Evolutionary conservation across 2,888 invertebrate genomes (phyloP).

Genomic region (Drosophila mimetica): DNA sequence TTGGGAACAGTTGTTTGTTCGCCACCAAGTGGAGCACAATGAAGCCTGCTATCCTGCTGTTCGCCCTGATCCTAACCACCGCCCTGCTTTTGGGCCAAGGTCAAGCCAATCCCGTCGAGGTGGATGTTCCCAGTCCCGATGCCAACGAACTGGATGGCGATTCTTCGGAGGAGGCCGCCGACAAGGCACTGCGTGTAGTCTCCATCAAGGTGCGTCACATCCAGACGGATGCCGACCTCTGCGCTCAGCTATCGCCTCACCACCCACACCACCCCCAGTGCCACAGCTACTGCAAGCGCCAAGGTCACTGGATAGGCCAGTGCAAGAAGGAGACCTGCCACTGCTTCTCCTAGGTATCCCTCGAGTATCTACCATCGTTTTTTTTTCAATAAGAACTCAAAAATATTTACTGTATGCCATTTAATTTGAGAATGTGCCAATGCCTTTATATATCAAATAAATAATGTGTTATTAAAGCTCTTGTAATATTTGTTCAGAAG

Average conservation of each 20-base stretch:
- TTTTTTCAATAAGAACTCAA: neutral
- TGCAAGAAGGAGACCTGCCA: constrained; percentile 81
- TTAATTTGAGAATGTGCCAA: neutral
- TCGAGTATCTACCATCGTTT: neutral
- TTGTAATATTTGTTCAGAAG: too few relatives aligned
- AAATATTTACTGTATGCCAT: too few relatives aligned
- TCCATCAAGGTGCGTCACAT: constrained; percentile 73
- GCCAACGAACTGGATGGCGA: constrained; percentile 24
- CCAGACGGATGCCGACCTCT: constrained; percentile 69
- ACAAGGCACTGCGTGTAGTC: constrained; percentile 57
- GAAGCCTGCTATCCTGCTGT: neutral
- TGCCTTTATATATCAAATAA: neutral
- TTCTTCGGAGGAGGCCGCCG: constrained; percentile 31
- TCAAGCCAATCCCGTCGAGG: constrained; percentile 5
- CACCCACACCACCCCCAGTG: constrained; percentile 82
- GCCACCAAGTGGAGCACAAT: constrained; percentile 6
- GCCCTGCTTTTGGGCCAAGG: neutral
- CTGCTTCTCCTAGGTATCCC: constrained; percentile 73
- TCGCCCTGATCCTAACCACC: constrained; percentile 8
- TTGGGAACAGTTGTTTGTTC: constrained; percentile 15
- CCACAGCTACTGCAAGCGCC: constrained; percentile 78
- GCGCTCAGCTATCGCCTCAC: constrained; percentile 72
- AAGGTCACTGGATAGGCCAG: constrained; percentile 83
- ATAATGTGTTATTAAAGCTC: too few relatives aligned
- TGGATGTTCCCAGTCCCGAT: neutral